phyloP scores from a whole-genome alignment of 2,113 vertebrate genomes.

The Phalacrocorax aristotelis region DNA sequence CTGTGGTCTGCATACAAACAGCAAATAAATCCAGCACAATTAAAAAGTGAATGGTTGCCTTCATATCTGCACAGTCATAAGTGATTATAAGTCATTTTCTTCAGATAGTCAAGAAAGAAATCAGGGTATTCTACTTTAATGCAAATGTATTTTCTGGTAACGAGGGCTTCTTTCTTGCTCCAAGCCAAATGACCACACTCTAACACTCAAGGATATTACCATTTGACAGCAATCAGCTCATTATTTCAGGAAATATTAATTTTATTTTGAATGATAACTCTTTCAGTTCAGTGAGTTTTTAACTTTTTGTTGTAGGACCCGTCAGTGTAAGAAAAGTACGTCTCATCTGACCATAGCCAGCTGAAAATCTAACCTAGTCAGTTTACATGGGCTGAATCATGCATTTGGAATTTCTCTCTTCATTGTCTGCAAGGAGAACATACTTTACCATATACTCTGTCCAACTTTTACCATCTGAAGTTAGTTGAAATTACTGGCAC shows the following conservation, averaged over 20 bases:
- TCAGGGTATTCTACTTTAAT: neutral
- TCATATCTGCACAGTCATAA: neutral
- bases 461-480: neutral
- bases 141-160: neutral
- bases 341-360: neutral
- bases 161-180: neutral
- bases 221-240: neutral
- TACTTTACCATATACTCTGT: neutral
- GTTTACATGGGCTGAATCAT: neutral
- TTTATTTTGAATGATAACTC: neutral
- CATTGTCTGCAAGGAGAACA: neutral
- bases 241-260: neutral
- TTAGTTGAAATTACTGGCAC: neutral
- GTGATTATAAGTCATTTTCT: neutral
- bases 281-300: neutral
- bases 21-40: neutral
- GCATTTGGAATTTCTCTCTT: neutral
- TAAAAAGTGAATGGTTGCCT: neutral
- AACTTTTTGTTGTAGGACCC: neutral
- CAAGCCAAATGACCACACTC: neutral
- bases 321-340: neutral
- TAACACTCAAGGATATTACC: neutral
- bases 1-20: neutral
- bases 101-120: neutral
- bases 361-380: neutral